Evolutionary conservation across 2,797 vertebrate species (phyloP).

Genomic region (Anomalospiza imberbis): DNA sequence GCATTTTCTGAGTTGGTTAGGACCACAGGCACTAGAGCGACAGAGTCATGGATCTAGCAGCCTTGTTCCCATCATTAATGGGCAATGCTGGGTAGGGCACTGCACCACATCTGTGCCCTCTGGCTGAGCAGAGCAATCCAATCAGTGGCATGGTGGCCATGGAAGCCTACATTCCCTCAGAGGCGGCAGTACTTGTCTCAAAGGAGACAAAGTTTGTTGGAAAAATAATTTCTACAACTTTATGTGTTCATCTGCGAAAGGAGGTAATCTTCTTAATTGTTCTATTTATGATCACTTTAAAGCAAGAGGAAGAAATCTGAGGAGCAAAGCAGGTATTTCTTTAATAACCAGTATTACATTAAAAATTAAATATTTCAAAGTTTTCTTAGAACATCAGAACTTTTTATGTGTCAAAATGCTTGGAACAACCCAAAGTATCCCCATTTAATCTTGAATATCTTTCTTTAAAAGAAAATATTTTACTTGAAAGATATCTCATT

Average conservation of each 20-base stretch:
- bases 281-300: background rate
- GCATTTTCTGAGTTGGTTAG: background rate
- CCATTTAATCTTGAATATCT: background rate
- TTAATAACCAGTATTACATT: background rate
- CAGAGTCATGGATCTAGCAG: background rate
- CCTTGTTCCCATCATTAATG: background rate
- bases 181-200: background rate
- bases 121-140: background rate
- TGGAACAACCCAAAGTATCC: background rate
- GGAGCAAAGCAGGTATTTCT: background rate
- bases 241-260: background rate
- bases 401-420: background rate
- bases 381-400: background rate
- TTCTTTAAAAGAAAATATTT: slow-evolving; percentile 43
- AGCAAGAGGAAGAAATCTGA: background rate
- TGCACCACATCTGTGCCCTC: background rate
- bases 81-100: background rate
- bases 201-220: background rate
- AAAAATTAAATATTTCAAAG: background rate
- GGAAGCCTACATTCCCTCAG: background rate
- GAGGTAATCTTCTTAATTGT: background rate
- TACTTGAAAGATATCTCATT: slow-evolving; percentile 7
- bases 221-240: background rate
- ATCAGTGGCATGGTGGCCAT: background rate
- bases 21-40: background rate